A percentile compares a stretch with the other conserved stretches of the same genome.
These are phyloP conservation scores for Holothuria glaberrima DNA, from an alignment of 35 echinoderm and acorn worm genomes.

Conservation along the genomic window DNA sequence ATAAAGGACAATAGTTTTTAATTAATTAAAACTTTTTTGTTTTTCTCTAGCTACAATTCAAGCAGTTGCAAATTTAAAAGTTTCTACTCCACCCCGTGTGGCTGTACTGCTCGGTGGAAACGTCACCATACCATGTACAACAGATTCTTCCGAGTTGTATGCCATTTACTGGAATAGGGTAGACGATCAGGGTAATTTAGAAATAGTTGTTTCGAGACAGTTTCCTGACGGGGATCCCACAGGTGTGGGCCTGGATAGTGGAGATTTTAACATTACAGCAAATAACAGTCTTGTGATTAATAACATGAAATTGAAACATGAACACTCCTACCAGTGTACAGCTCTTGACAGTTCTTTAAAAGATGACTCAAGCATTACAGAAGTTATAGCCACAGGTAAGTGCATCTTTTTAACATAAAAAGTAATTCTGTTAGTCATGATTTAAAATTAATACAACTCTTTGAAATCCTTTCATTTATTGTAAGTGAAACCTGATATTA, in stretches of 20 bases:
- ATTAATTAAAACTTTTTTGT: neutral
- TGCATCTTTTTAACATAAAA: no score
- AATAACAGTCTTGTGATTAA: conserved; percentile 10
- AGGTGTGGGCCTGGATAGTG: neutral
- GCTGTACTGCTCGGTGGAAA: neutral
- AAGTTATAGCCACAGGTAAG: no score
- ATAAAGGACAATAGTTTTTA: no score
- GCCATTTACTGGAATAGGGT: neutral
- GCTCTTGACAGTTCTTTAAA: neutral
- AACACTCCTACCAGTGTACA: neutral
- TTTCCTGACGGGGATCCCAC: neutral
- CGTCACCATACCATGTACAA: neutral
- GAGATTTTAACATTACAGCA: neutral
- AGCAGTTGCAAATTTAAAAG: neutral
- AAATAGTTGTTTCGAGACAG: neutral
- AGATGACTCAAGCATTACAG: neutral
- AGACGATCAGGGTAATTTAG: neutral
- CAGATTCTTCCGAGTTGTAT: neutral
- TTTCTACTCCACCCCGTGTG: neutral
- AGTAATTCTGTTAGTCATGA: no score
- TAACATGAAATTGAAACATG: neutral
- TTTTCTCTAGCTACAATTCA: neutral
- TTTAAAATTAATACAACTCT: no score
- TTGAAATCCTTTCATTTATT: no score
- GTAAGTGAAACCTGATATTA: no score